phyloP scores from a whole-genome alignment of 2,113 vertebrate species.

The Aptenodytes patagonicus region DNA sequence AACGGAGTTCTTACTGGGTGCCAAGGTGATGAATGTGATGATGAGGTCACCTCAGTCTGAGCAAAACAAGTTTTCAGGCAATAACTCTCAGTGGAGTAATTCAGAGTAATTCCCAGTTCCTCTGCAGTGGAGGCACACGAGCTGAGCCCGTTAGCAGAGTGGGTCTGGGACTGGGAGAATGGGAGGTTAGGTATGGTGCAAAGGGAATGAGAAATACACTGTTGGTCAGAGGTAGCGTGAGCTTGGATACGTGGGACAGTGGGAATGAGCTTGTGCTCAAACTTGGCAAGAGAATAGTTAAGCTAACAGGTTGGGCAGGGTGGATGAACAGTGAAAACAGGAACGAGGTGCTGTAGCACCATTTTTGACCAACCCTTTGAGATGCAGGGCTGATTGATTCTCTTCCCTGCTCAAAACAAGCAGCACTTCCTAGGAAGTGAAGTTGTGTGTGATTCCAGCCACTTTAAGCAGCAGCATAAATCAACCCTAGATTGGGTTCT shows the following conservation, averaged over 20 bases:
- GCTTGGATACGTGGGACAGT: rapidly evolving
- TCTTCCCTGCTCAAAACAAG: neutral
- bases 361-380: neutral
- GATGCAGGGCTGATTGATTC: neutral
- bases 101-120: neutral
- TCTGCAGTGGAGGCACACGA: neutral
- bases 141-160: neutral
- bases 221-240: neutral
- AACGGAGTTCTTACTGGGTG: neutral
- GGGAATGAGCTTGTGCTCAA: neutral
- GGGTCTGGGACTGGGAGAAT: neutral
- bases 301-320: neutral
- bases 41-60: neutral
- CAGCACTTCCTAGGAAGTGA: neutral
- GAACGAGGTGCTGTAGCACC: neutral
- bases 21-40: neutral
- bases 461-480: neutral
- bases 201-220: neutral
- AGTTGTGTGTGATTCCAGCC: neutral
- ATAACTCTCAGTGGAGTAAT: neutral
- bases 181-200: neutral
- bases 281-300: neutral
- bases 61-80: neutral
- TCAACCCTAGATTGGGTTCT: neutral
- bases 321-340: neutral